Conservation (phyloP, 1,140 invertebrate species). For the Drosophila nigrodunni region DNA sequence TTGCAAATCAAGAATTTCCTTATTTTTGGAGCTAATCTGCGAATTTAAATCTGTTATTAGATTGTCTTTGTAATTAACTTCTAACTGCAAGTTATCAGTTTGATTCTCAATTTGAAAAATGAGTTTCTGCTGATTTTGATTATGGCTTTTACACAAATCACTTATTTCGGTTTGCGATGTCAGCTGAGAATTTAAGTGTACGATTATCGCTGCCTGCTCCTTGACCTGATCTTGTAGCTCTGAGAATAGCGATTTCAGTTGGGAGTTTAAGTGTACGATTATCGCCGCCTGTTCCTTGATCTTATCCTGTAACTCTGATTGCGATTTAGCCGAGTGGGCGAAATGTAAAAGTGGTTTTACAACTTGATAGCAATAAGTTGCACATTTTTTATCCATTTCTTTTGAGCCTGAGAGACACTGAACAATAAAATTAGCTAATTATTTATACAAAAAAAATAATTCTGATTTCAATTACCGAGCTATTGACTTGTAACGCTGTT, state of each 20-base stretch:
- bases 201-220: background rate
- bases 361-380: background rate
- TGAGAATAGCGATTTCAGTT: background rate
- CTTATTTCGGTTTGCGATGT: background rate
- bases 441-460: background rate
- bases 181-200: background rate
- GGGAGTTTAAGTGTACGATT: background rate
- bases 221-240: background rate
- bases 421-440: background rate
- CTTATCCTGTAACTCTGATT: background rate
- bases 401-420: background rate
- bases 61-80: background rate
- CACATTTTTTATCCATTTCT: background rate
- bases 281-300: background rate
- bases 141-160: background rate
- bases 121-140: background rate
- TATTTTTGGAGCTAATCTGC: background rate
- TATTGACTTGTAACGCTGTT: background rate
- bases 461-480: constrained; percentile 1
- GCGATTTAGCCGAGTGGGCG: background rate
- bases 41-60: background rate
- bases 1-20: background rate
- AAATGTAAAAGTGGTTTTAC: background rate
- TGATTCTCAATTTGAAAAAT: background rate
- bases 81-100: background rate